These are phyloP conservation scores for Drosophila pseudotalamancana DNA, from an alignment of 2,888 invertebrate genomes.

Conservation along the genomic window DNA sequence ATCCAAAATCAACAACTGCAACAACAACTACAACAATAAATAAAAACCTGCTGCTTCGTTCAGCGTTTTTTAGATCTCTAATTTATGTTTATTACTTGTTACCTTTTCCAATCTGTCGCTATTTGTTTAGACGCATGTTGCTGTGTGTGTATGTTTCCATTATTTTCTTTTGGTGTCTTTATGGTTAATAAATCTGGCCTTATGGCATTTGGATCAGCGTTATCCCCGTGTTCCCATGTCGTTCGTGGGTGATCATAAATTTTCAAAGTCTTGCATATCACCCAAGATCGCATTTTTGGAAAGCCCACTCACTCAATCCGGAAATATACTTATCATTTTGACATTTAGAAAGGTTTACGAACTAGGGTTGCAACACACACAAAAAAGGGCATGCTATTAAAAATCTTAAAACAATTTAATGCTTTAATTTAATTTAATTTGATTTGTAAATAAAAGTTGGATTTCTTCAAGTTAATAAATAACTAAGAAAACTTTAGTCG, in stretches of 20 bases:
- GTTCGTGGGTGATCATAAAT: conserved; percentile 47
- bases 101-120: conserved; percentile 73
- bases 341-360: no score
- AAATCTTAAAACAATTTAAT: no score
- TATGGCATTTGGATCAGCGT: conserved; percentile 53
- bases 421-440: no score
- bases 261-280: conserved; percentile 47
- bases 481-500: no score
- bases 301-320: conserved; percentile 27
- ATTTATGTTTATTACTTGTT: conserved; percentile 76
- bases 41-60: conserved; percentile 43
- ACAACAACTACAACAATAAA: conserved; percentile 1
- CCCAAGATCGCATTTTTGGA: conserved; percentile 4
- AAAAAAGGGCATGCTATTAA: no score
- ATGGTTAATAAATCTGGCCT: conserved; percentile 64
- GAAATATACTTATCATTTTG: background rate
- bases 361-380: no score
- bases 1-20: conserved; percentile 28
- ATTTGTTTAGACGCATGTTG: conserved; percentile 65
- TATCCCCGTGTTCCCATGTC: conserved; percentile 40
- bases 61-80: conserved; percentile 29
- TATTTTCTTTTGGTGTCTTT: conserved; percentile 52
- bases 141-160: no score
- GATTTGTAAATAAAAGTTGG: no score
- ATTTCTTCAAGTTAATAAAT: no score